Base-by-base conservation (phyloP, 2,113 vertebrate species). In the Calonectris borealis region DNA sequence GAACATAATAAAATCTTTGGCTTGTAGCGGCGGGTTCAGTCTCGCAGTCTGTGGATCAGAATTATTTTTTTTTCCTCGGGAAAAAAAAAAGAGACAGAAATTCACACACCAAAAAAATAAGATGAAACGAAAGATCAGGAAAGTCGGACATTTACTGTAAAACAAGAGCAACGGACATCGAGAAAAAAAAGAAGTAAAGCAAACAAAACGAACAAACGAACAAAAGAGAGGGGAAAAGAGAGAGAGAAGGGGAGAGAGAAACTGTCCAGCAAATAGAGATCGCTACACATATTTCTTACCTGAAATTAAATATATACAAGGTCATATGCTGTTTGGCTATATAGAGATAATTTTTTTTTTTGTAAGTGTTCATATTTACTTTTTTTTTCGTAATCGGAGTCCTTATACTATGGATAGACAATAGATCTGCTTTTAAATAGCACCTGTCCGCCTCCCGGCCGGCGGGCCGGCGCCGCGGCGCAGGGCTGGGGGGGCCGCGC, bases 1-100 rank as follows among this genome's bases (percentile, higher is more conserved):
- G 99, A 99, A 99, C 99, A 99, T 99, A 99, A 99, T 98, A 99
- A 99, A 99, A 99, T 99, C 99, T 99, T 99, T 99, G 99, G 99
- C 98, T 99, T 99, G 98, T 98, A 98, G 98, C 98, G 98, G 98
- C 97, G 98, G 97, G 98, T 96, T 98, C 97, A 97, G 98, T 96
- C 97, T 98, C 98, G 98, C 98, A 97, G 98, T 98, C 97, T 98
- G 98, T 97, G 95, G 98, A 87, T 97, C 92, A 93, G 96, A 97
- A 94, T 96, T 92, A 34, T n/a, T 93, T 62, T 89, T 97, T 96
- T 95, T 93, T 78, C 44, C 90, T 83, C 88, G 70, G 80, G 22
- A 58, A 71, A 73, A 93, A 82, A 66, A 90, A 91, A 86, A 34
- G 62, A 81, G 75, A 94, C 69, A 95, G 88, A 89, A 91, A 94